These are phyloP conservation scores for Heliconius hermathena DNA, from an alignment of 1,140 invertebrate genomes.

Conservation along the genomic window DNA sequence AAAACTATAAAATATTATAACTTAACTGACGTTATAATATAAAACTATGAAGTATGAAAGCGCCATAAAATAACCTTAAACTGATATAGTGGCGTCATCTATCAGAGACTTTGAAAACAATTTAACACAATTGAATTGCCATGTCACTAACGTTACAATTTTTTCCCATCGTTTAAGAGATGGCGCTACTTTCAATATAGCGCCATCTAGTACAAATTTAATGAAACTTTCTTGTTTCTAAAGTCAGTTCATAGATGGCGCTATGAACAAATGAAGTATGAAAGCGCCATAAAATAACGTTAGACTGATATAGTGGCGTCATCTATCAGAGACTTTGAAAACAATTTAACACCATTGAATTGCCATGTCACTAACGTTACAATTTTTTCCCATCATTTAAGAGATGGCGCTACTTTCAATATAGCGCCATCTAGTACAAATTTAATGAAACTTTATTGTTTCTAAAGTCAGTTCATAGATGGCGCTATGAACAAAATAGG, in stretches of 20 bases:
- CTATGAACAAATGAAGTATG: too few relatives aligned
- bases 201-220: neutral
- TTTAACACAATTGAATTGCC: neutral
- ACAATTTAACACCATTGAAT: neutral
- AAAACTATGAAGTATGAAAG: too few relatives aligned
- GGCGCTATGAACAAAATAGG: neutral
- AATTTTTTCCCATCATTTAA: too few relatives aligned
- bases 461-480: neutral
- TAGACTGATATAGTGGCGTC: neutral
- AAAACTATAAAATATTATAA: too few relatives aligned
- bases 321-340: neutral
- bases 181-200: neutral
- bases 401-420: neutral
- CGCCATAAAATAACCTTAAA: too few relatives aligned
- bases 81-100: neutral
- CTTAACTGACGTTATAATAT: neutral
- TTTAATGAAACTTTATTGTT: neutral
- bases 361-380: neutral
- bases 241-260: neutral
- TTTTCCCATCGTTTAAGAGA: neutral
- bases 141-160: neutral
- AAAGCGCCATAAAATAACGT: too few relatives aligned
- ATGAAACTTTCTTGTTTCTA: neutral
- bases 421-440: conserved; percentile 1
- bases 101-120: neutral